phyloP scores from a whole-genome alignment of 2,797 vertebrate genomes.

The Stomatorhinus walkeri region DNA sequence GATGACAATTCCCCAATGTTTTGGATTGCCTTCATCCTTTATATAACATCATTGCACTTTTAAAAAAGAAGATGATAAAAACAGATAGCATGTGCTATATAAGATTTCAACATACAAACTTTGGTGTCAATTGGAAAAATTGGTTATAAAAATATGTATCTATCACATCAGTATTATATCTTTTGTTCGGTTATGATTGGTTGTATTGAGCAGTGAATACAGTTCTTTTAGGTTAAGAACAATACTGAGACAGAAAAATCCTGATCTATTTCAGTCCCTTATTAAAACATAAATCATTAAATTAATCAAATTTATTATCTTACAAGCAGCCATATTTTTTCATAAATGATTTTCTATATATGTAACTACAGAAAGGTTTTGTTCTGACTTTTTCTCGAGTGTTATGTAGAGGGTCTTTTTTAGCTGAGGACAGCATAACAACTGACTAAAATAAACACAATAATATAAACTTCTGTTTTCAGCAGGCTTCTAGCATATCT shows the following conservation, averaged over 20 bases:
- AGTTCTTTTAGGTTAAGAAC: not conserved
- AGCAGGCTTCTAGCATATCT: not conserved
- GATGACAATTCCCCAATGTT: not conserved
- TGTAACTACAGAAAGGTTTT: not conserved
- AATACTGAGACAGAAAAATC: not conserved
- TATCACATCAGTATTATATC: not conserved
- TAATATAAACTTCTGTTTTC: not conserved
- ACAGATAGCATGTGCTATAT: not conserved
- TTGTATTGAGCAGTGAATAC: not conserved
- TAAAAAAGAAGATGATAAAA: not conserved
- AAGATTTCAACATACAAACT: not conserved
- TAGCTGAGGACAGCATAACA: constrained; percentile 2
- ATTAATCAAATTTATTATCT: not conserved
- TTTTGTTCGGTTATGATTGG: not conserved
- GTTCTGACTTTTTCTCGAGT: not conserved
- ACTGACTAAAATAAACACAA: not conserved
- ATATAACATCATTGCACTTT: not conserved
- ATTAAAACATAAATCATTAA: not conserved
- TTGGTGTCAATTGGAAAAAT: not conserved
- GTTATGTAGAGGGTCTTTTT: not conserved
- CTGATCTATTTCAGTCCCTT: not conserved
- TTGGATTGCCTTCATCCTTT: not conserved
- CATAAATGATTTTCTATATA: not conserved
- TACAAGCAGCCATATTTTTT: not conserved
- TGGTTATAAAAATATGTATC: not conserved